These are phyloP conservation scores for Cryptus viduatorius DNA, from an alignment of 2,888 invertebrate species.

Conservation along the genomic window DNA sequence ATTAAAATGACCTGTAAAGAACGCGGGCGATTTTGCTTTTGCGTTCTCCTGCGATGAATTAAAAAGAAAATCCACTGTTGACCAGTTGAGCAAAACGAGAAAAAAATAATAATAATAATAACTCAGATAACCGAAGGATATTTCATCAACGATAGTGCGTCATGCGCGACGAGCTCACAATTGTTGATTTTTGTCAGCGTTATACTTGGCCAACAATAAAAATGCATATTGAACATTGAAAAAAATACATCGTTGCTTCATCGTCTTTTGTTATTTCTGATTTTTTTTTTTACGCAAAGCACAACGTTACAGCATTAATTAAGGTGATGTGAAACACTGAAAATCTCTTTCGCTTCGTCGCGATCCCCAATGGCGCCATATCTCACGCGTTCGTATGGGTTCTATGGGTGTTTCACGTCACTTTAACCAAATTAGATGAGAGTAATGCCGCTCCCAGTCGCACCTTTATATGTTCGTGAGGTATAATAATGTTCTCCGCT, in stretches of 20 bases:
- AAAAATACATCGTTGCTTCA: constrained; percentile 30
- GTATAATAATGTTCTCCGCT: neutral
- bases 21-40: constrained; percentile 43
- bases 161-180: constrained; percentile 56
- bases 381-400: no score
- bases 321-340: neutral
- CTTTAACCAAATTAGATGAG: constrained; percentile 32
- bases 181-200: constrained; percentile 77
- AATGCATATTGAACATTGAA: constrained; percentile 73
- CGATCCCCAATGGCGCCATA: no score
- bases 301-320: neutral
- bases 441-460: constrained; percentile 38
- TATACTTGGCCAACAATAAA: constrained; percentile 77
- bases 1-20: constrained; percentile 54
- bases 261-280: constrained; percentile 8
- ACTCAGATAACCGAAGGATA: constrained; percentile 45
- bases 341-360: no score
- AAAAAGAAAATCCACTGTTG: constrained; percentile 47
- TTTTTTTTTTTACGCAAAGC: neutral
- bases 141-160: constrained; percentile 33
- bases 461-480: constrained; percentile 15
- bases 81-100: constrained; percentile 39
- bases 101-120: constrained; percentile 39
- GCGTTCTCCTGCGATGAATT: neutral
- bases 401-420: no score